Evolutionary conservation across 2,797 vertebrate genomes (phyloP).

Genomic region (Xiphophorus birchmanni): DNA sequence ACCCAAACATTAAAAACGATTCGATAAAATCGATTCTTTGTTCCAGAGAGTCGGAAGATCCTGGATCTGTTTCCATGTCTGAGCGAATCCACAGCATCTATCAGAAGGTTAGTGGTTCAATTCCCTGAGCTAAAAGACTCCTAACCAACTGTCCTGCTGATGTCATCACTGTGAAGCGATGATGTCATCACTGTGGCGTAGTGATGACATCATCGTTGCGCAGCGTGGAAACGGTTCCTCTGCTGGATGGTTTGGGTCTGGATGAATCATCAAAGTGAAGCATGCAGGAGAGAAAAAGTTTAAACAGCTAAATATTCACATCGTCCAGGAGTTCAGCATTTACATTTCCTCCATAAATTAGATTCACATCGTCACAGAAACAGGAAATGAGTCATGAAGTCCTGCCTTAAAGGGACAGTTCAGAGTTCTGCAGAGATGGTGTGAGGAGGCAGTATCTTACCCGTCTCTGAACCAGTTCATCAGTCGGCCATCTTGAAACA

Average conservation of each 20-base stretch:
- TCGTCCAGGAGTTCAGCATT: neutral
- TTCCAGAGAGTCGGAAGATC: neutral
- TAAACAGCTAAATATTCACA: slow-evolving; percentile 59
- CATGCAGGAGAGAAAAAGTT: slow-evolving; percentile 65
- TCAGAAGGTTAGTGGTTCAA: slow-evolving; percentile 54
- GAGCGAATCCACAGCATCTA: slow-evolving; percentile 66
- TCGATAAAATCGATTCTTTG: neutral
- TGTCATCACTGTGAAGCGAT: slow-evolving; percentile 69
- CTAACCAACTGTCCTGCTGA: slow-evolving; percentile 55
- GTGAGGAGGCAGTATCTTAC: neutral
- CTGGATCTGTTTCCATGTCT: neutral
- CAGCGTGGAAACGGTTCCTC: no score
- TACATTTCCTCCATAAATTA: neutral
- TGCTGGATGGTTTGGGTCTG: slow-evolving; percentile 5
- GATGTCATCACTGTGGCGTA: no score
- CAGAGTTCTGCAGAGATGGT: neutral
- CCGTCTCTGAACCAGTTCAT: neutral
- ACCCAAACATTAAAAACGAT: neutral
- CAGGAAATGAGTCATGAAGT: neutral
- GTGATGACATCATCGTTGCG: no score
- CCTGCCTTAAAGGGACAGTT: neutral
- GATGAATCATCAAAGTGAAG: slow-evolving; percentile 33
- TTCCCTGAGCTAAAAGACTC: slow-evolving; percentile 75
- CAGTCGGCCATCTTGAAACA: neutral
- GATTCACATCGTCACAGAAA: neutral